Conservation (phyloP, 2,888 invertebrate genomes). For the Calameuta idolon region DNA sequence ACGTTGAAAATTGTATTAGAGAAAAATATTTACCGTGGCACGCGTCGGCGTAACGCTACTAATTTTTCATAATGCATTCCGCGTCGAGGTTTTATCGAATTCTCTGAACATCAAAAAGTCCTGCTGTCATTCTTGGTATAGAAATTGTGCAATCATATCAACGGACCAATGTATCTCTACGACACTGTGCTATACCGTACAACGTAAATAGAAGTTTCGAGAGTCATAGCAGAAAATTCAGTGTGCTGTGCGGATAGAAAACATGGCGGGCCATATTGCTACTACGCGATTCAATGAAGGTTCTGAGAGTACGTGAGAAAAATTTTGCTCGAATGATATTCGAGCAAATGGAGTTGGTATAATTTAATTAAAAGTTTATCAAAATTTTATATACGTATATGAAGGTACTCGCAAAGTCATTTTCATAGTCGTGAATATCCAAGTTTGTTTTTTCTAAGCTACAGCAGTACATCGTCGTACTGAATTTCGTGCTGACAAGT, state of each 20-base stretch:
- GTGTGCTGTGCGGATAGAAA: not conserved
- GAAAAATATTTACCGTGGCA: conserved; percentile 32
- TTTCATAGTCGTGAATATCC: not conserved
- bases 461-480: not conserved
- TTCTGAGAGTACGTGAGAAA: not conserved
- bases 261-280: not conserved
- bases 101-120: not conserved
- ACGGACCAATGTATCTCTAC: not conserved
- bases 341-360: not conserved
- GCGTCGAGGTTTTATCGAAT: not conserved
- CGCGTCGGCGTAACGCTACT: conserved; percentile 25
- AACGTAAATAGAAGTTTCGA: not conserved
- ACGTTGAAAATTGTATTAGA: conserved; percentile 21
- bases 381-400: not conserved
- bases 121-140: not conserved
- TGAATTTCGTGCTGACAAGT: not conserved
- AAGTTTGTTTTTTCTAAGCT: not conserved
- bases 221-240: not conserved
- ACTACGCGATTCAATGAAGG: not conserved
- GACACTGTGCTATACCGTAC: not conserved
- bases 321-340: not conserved
- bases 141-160: not conserved
- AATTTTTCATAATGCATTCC: not conserved
- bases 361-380: not conserved
- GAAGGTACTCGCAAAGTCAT: not conserved